Evolutionary conservation across 2,888 invertebrate genomes (phyloP).

Genomic region (Byasa hedistus): DNA sequence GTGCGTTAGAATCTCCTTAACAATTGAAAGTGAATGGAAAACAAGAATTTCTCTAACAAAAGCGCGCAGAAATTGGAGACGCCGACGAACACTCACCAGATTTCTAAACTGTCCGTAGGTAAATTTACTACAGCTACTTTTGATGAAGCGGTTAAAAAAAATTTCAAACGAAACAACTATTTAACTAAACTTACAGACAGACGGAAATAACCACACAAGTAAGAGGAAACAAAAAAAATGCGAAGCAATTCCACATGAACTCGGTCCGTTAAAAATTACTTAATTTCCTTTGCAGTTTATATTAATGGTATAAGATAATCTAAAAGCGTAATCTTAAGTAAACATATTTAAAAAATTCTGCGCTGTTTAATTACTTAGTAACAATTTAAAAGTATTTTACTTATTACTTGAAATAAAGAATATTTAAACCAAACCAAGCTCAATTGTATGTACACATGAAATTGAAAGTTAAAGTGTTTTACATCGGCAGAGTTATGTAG

Average conservation of each 20-base stretch:
- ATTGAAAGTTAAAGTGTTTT: too few relatives aligned
- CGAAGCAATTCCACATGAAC: background rate
- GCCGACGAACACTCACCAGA: background rate
- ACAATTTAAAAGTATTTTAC: too few relatives aligned
- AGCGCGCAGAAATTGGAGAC: slow-evolving; percentile 13
- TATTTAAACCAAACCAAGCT: too few relatives aligned
- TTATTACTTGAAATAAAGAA: too few relatives aligned
- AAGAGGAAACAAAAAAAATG: background rate
- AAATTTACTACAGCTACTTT: background rate
- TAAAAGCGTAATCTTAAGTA: background rate
- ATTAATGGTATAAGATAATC: background rate
- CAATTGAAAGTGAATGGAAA: slow-evolving; percentile 26
- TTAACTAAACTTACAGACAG: background rate
- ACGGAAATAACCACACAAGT: background rate
- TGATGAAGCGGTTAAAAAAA: background rate
- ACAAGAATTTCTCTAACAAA: slow-evolving; percentile 27
- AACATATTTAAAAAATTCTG: background rate
- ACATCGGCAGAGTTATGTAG: too few relatives aligned
- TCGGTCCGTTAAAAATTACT: background rate
- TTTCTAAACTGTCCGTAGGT: background rate
- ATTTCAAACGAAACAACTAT: background rate
- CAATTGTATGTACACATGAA: too few relatives aligned
- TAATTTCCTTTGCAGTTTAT: background rate
- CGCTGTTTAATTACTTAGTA: too few relatives aligned
- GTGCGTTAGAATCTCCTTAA: slow-evolving; percentile 5